Percentiles rank a stretch among this genome's conserved stretches.
These are phyloP conservation scores for Sorex araneus DNA, from an alignment of 2,113 vertebrate genomes.

Conservation along the genomic window DNA sequence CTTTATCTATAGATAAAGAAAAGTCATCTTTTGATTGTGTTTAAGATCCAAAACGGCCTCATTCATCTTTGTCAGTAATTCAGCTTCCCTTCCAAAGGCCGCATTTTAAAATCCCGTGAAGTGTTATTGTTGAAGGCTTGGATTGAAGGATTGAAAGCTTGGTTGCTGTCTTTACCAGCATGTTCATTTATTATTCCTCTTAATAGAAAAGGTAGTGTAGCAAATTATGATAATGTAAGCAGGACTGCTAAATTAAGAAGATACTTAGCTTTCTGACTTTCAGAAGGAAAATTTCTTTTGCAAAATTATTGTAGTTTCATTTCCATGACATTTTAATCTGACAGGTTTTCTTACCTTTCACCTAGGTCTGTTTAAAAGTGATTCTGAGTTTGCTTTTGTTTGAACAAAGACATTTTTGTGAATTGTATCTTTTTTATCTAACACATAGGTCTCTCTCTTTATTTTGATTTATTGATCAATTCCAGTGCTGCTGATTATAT, in stretches of 20 bases:
- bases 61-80: slow-evolving; percentile 37
- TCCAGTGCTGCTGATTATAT: background rate
- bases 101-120: slow-evolving; percentile 31
- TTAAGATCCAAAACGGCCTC: slow-evolving; percentile 33
- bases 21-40: background rate
- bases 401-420: slow-evolving; percentile 39
- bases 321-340: background rate
- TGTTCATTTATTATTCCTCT: background rate
- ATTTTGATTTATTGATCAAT: slow-evolving; percentile 58
- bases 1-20: slow-evolving; percentile 2
- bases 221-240: background rate
- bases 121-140: too few species aligned
- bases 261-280: background rate
- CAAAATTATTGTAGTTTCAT: slow-evolving; percentile 44
- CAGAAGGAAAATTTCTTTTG: slow-evolving; percentile 38
- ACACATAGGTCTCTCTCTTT: background rate
- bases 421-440: slow-evolving; percentile 12
- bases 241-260: slow-evolving; percentile 35
- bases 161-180: background rate
- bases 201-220: background rate
- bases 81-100: slow-evolving; percentile 38
- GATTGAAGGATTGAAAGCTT: background rate
- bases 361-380: background rate
- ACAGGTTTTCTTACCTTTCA: slow-evolving; percentile 35
- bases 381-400: slow-evolving; percentile 60